phyloP scores from a whole-genome alignment of 2,113 vertebrate genomes.

The Cinclus mexicanus region DNA sequence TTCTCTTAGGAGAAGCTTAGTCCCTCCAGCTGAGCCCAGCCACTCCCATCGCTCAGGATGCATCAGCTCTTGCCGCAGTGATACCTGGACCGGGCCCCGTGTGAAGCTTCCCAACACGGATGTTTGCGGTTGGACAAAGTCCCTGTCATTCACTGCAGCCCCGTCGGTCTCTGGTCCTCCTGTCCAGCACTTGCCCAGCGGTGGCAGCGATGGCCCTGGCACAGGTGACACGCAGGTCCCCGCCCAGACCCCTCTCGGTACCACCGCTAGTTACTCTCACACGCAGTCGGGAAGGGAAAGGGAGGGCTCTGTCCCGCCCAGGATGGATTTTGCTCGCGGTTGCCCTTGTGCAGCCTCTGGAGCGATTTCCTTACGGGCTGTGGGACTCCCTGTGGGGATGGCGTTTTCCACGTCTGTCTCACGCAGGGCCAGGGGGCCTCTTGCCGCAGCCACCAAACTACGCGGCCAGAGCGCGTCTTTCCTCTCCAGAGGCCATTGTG shows the following conservation, averaged over 20 bases:
- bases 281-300: rapidly evolving
- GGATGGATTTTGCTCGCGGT: neutral
- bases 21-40: neutral
- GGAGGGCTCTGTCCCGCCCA: neutral
- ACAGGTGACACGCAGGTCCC: rapidly evolving
- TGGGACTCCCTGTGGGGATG: rapidly evolving
- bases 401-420: neutral
- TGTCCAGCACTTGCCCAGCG: rapidly evolving
- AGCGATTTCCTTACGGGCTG: neutral
- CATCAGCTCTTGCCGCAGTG: neutral
- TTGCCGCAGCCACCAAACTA: neutral
- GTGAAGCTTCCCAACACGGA: neutral
- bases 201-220: neutral
- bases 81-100: rapidly evolving
- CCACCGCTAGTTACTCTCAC: rapidly evolving
- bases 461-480: neutral
- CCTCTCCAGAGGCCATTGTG: neutral
- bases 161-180: neutral
- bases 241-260: rapidly evolving
- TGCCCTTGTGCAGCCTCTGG: neutral
- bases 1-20: neutral
- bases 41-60: neutral
- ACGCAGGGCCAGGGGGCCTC: rapidly evolving
- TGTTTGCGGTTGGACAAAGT: rapidly evolving
- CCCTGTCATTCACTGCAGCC: rapidly evolving